Base-by-base conservation (phyloP, 2,797 vertebrate species). In the Threskiornis aethiopicus region DNA sequence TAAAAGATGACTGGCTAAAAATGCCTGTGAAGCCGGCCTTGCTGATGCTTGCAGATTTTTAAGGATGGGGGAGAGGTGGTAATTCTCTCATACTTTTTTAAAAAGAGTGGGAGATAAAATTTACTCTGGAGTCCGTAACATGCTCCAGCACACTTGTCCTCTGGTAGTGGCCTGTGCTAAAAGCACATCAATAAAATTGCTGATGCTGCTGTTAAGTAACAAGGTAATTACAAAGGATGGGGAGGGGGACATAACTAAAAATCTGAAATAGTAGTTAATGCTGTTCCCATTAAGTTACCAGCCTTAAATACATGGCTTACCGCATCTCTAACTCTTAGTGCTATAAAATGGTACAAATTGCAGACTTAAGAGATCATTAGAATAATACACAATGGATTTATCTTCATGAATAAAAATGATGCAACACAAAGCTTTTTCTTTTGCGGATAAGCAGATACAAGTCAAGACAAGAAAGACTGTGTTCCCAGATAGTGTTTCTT, bases 341-440 rank as follows among this genome's bases (percentile, higher is more conserved):
- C 95, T 84, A 57, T 92, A 95, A 95, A 94, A 78, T 22, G 49
- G 55, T 64, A 77, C 84, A 89, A 90, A 93, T 81, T 85, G 89
- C 87, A 96, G 87, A 75, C 90, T 96, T 89, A 94, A 93, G 87
- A 87, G 95, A 96, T 96, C 84, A 81, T 96, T 94, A 94, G 92
- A 93, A 96, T 96, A 93, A 96, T 52, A 91, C 89, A 93, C 95
- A 96, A 59, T 24, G 61, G 95, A 75, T 96, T 96, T 94, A 94
- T 94, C 89, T 95, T 78, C 87, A 44, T 88, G 93, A 96, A 97
- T 95, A 92, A 87, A 95, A 94, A 85, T 71, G 82, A 71, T 91
- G 64, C 67, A 75, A 82, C 75, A 17, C 64, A n/a, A 61, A 77
- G 77, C 42, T 75, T 79, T 80, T 75, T 75, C 66, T 96, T 84